Conservation (phyloP, 2,797 vertebrate genomes). For the Jordanella pulchra region DNA sequence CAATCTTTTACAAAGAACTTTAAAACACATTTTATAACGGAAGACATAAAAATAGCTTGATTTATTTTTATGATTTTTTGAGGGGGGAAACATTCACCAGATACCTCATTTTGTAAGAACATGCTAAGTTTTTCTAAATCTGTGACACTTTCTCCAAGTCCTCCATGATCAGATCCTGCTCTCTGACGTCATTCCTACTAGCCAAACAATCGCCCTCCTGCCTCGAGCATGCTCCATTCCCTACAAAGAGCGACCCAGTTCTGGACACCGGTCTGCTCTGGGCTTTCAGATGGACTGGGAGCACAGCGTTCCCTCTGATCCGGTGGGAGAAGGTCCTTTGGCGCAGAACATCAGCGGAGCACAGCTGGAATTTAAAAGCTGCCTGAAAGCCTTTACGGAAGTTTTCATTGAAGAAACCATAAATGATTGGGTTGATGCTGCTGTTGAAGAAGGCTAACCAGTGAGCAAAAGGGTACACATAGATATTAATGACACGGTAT, state of each 20-base stretch:
- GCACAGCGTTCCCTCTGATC: conserved; percentile 70
- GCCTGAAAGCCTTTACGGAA: conserved; percentile 88
- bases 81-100: not conserved
- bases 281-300: conserved; percentile 60
- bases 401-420: conserved; percentile 92
- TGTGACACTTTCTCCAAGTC: conserved; percentile 76
- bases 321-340: conserved; percentile 68
- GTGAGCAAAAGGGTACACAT: conserved; percentile 90
- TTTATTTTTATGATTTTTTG: not conserved
- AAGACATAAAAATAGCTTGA: not conserved
- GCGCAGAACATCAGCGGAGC: conserved; percentile 59
- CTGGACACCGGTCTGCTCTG: conserved; percentile 27
- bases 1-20: not conserved
- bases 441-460: conserved; percentile 96
- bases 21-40: conserved; percentile 13
- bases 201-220: conserved; percentile 49
- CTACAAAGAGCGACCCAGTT: conserved; percentile 15
- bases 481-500: conserved; percentile 86
- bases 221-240: conserved; percentile 46
- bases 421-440: conserved; percentile 93
- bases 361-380: conserved; percentile 85
- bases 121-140: conserved; percentile 36
- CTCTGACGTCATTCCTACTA: conserved; percentile 57
- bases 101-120: not conserved
- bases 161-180: conserved; percentile 80